Conservation (phyloP, 2,888 invertebrate genomes). For the Bellardia bayeri region DNA sequence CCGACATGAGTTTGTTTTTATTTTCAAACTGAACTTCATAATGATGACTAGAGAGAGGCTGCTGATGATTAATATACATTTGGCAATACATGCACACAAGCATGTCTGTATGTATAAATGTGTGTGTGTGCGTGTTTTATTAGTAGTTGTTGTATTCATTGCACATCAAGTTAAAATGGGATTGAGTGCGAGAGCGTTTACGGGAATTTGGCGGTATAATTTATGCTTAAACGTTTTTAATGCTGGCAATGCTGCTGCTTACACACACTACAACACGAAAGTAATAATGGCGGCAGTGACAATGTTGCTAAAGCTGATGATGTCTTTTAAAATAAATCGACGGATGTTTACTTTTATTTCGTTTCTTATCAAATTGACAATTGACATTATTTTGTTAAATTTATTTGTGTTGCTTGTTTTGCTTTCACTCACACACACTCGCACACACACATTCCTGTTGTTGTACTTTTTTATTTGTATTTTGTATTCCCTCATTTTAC, state of each 20-base stretch:
- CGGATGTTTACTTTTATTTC: slow-evolving; percentile 73
- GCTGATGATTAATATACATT: slow-evolving; percentile 49
- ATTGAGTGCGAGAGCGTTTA: slow-evolving; percentile 48
- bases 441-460: neutral
- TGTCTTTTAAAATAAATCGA: slow-evolving; percentile 63
- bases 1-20: neutral
- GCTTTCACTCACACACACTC: neutral
- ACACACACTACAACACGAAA: neutral
- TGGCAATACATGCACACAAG: neutral
- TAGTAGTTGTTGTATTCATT: slow-evolving; percentile 28
- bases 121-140: neutral
- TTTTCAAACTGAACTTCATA: slow-evolving; percentile 7
- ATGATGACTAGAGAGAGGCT: neutral
- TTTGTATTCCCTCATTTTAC: slow-evolving; percentile 37
- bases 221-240: slow-evolving; percentile 45
- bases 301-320: neutral
- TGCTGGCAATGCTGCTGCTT: slow-evolving; percentile 24
- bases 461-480: neutral
- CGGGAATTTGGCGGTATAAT: slow-evolving; percentile 44
- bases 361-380: slow-evolving; percentile 74
- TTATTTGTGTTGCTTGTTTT: slow-evolving; percentile 58
- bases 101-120: neutral
- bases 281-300: neutral
- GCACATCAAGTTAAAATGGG: slow-evolving; percentile 43
- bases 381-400: slow-evolving; percentile 73